phyloP scores from a whole-genome alignment of 2,113 vertebrate species.

The Budorcas taxicolor region DNA sequence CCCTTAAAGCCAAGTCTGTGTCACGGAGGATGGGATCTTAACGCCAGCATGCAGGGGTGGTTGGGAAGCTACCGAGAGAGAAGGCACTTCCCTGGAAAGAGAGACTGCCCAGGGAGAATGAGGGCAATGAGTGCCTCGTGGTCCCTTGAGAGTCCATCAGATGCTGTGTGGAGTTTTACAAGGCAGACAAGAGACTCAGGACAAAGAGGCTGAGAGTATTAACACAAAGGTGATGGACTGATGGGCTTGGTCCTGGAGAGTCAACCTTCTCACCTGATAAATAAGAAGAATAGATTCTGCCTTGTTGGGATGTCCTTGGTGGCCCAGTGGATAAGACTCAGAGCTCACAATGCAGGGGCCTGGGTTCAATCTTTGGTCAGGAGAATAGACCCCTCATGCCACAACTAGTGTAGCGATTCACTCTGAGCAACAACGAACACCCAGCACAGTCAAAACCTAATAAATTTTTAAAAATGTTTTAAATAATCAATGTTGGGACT shows the following conservation, averaged over 20 bases:
- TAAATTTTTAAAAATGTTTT: fast-evolving
- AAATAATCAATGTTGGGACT: background rate
- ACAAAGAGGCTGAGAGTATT: background rate
- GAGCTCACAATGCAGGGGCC: background rate
- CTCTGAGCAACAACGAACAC: background rate
- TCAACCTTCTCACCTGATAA: background rate
- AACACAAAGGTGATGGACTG: background rate
- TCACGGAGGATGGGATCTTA: background rate
- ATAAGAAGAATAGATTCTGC: background rate
- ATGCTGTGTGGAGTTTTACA: background rate
- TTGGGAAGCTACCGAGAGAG: background rate
- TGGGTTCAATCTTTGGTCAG: background rate
- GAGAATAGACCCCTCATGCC: background rate
- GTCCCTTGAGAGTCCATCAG: background rate
- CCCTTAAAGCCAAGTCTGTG: background rate
- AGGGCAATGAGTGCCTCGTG: too few species aligned
- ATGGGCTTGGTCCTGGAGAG: background rate
- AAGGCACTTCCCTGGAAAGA: background rate
- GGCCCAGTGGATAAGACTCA: background rate
- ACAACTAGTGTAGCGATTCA: background rate
- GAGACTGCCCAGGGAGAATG: background rate
- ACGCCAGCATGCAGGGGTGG: background rate
- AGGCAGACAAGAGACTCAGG: background rate
- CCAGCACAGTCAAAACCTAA: background rate
- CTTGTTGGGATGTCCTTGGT: background rate